Conservation (phyloP, 2,888 invertebrate species). For the Drosophila demipolita region DNA sequence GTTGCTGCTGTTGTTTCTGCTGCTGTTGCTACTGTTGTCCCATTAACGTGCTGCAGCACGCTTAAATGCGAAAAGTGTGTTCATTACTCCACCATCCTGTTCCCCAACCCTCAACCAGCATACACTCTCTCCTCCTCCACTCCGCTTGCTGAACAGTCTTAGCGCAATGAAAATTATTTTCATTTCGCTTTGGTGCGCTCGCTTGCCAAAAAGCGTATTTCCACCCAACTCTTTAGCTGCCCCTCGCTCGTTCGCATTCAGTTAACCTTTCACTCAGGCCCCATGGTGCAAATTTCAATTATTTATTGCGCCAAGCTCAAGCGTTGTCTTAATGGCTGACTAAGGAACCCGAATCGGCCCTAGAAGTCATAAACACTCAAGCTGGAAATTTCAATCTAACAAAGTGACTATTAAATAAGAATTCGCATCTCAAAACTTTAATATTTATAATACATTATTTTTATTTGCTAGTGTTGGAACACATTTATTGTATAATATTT, state of each 20-base stretch:
- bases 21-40: constrained; percentile 61
- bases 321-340: constrained; percentile 69
- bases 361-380: constrained; percentile 50
- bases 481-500: background rate
- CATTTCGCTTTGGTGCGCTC: constrained; percentile 76
- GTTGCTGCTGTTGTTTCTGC: constrained; percentile 28
- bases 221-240: constrained; percentile 45
- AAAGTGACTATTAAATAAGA: constrained; percentile 14
- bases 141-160: constrained; percentile 36
- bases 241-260: constrained; percentile 26
- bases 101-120: too few relatives aligned
- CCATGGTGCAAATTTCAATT: constrained; percentile 69
- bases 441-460: background rate
- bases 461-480: background rate
- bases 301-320: constrained; percentile 73
- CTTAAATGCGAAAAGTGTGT: constrained; percentile 80
- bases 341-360: constrained; percentile 41
- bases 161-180: constrained; percentile 76
- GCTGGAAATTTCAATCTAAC: constrained; percentile 38
- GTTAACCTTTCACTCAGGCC: constrained; percentile 54
- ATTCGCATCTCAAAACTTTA: background rate
- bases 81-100: constrained; percentile 64
- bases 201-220: constrained; percentile 72
- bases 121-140: background rate
- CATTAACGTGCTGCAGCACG: constrained; percentile 76